Evolutionary conservation across 2,797 vertebrate genomes (phyloP), one percentile per base, ranked within the genome.

Genomic region (Gallirallus australis): DNA sequence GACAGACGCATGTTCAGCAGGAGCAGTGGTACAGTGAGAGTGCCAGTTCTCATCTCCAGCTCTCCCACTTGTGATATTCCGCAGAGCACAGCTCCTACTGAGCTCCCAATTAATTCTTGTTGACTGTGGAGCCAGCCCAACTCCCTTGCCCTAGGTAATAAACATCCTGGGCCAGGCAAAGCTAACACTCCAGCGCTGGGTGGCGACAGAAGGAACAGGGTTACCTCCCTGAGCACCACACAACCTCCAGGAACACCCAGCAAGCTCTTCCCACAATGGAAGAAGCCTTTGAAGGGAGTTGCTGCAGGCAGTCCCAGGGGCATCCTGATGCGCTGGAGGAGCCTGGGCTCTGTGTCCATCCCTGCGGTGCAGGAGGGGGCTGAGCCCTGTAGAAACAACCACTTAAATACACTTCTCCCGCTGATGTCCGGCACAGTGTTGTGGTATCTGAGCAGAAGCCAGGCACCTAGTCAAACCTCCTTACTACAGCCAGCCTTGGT

Each of bases 401-500:
- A 30, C 68, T 45, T 63, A 54, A 91, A 68, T 25, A 71, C 27
- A 10, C 5, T 72, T 37, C 31, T 23, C 59, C 54, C 1, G 1
- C 70, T 47, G 70, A 61, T 0, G 0, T 21, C 37, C 2, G 0
- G 60, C 0, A 0, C 65, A 87, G 45, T 81, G 70, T 93, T 71
- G 61, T 83, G 93, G 94, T 94, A 94, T 83, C 89, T 15, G 40
- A 89, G 80, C 59, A 90, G 89, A 82, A 89, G 78, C 91, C 84
- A 85, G 68, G 50, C 61, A 78, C 86, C 80, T 68, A 17, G 61
- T 68, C 50, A 80, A 93, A 76, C 40, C 23, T 21, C 56, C 93
- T 90, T 12, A 15, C 87, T 63, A 73, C 63, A 94, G 53, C 59
- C 68, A 77, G 54, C 45, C 65, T 94, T 57, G 69, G 79, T 78